Conservation (phyloP, 2,888 invertebrate species). For the Heterodera filipjevi region DNA sequence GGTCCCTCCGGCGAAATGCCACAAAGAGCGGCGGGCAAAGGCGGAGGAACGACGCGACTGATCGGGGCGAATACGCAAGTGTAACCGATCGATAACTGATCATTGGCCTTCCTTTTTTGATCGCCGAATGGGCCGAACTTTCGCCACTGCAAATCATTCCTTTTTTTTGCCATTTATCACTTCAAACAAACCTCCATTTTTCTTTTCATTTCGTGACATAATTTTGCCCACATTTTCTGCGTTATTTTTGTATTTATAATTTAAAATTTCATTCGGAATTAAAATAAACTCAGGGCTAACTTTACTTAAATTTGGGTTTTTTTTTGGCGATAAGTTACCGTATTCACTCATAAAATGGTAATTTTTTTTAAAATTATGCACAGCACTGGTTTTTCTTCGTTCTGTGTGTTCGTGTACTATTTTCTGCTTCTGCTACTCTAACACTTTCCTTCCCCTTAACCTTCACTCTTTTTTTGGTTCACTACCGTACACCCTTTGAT, state of each 20-base stretch:
- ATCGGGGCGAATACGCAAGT: conserved; percentile 28
- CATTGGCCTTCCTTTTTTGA: background rate
- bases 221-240: background rate
- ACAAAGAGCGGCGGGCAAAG: conserved; percentile 12
- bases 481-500: background rate
- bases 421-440: background rate
- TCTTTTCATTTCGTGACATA: background rate
- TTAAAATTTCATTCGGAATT: background rate
- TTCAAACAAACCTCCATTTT: conserved; percentile 4
- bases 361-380: background rate
- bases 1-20: background rate
- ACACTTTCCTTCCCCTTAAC: background rate
- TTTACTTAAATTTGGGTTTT: background rate
- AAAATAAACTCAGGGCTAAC: background rate
- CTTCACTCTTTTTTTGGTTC: background rate
- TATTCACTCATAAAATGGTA: background rate
- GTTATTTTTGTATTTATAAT: background rate
- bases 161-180: background rate
- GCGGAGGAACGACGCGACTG: background rate
- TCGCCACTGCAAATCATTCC: background rate
- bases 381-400: background rate
- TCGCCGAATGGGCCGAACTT: background rate
- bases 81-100: conserved; percentile 6
- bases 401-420: background rate
- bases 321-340: background rate